These are phyloP conservation scores for Halocynthia aurantium DNA, from an alignment of 23 tunicate species.

Conservation along the genomic window DNA sequence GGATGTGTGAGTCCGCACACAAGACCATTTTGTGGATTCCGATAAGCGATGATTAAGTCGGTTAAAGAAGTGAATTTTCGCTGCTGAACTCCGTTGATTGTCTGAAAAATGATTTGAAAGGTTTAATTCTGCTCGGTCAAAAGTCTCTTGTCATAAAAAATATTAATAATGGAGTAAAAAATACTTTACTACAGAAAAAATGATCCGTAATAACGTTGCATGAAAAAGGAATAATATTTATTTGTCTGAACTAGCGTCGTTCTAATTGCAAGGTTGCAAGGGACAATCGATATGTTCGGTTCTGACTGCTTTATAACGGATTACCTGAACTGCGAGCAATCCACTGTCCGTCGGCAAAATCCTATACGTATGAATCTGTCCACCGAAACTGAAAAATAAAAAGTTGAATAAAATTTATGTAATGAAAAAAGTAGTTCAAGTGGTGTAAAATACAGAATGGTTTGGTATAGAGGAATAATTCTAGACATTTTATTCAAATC, in stretches of 20 bases:
- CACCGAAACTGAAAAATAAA: constrained; percentile 38
- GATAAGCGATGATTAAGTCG: constrained; percentile 51
- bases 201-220: no score
- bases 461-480: no score
- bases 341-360: constrained; percentile 60
- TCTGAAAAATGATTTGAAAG: constrained; percentile 26
- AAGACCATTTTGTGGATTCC: constrained; percentile 68
- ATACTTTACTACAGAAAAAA: background rate
- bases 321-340: constrained; percentile 70
- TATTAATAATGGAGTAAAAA: background rate
- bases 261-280: no score
- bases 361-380: constrained; percentile 69
- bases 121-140: background rate
- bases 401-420: background rate
- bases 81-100: constrained; percentile 84
- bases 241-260: no score
- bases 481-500: no score
- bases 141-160: background rate
- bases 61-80: constrained; percentile 43
- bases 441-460: no score
- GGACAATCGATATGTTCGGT: no score
- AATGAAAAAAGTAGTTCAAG: background rate
- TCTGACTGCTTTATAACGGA: no score
- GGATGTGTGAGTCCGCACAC: constrained; percentile 85
- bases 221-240: no score